Percentiles rank a stretch among this genome's conserved stretches.
Evolutionary conservation across 1,140 invertebrate species (phyloP).

Genomic region (Manduca sexta): DNA sequence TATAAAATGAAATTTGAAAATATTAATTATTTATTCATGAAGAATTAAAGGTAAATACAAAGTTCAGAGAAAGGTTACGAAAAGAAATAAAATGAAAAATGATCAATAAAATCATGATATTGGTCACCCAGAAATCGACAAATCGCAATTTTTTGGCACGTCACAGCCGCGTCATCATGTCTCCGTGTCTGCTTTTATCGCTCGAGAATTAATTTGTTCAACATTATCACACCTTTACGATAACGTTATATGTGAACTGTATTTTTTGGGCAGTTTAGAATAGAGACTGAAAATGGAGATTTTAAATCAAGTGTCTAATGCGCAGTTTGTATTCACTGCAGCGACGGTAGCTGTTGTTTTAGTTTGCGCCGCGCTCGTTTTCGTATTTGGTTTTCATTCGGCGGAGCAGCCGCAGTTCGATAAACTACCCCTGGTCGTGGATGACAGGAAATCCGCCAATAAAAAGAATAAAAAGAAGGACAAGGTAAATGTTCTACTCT

Average conservation of each 20-base stretch:
- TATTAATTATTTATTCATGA: too few relatives aligned
- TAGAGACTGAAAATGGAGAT: conserved; percentile 71
- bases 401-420: conserved; percentile 82
- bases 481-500: conserved; percentile 73
- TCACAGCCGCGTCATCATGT: conserved; percentile 78
- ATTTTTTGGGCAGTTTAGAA: conserved; percentile 47
- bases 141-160: conserved; percentile 71
- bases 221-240: conserved; percentile 64
- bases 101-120: not conserved
- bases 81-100: conserved; percentile 4
- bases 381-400: conserved; percentile 82
- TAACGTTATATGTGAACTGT: conserved; percentile 61
- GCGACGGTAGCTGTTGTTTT: conserved; percentile 79
- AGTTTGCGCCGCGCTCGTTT: conserved; percentile 78
- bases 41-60: too few relatives aligned
- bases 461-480: conserved; percentile 82
- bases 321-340: conserved; percentile 75
- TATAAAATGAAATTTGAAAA: too few relatives aligned
- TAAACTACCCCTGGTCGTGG: conserved; percentile 75
- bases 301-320: conserved; percentile 71
- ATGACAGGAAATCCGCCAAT: conserved; percentile 77
- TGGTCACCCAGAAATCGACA: conserved; percentile 30
- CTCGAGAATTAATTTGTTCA: conserved; percentile 64
- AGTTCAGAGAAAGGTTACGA: not conserved
- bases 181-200: conserved; percentile 71